phyloP scores from a whole-genome alignment of 2,888 invertebrate species.

The Eupithecia tripunctaria region DNA sequence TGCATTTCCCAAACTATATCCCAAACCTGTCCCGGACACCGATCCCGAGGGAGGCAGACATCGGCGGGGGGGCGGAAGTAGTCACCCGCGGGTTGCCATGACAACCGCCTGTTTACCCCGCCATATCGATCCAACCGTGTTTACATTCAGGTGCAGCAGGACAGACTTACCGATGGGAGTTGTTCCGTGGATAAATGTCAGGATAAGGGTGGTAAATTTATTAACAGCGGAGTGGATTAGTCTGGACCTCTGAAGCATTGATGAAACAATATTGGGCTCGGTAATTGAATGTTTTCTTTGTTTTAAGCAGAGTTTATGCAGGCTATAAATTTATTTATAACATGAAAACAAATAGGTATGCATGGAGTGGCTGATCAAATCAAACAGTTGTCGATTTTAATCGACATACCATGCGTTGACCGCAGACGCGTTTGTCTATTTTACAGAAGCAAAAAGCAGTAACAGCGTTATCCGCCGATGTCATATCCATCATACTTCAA shows the following conservation, averaged over 20 bases:
- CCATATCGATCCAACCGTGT: constrained; percentile 78
- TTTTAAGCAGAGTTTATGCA: background rate
- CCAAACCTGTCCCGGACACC: constrained; percentile 60
- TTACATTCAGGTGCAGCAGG: constrained; percentile 63
- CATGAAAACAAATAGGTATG: background rate
- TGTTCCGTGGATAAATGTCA: background rate
- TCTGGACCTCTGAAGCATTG: background rate
- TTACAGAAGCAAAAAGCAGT: background rate
- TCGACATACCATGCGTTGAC: background rate
- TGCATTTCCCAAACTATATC: constrained; percentile 36
- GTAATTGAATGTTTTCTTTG: background rate
- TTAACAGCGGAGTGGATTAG: constrained; percentile 6
- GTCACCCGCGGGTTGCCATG: constrained; percentile 75
- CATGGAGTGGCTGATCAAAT: background rate
- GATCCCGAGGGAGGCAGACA: constrained; percentile 52
- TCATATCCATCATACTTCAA: background rate
- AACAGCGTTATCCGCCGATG: too few relatives aligned
- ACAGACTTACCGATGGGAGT: constrained; percentile 1
- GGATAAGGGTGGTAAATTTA: constrained; percentile 1
- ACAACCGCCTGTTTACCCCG: constrained; percentile 83
- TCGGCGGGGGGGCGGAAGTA: constrained; percentile 62
- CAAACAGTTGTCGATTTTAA: background rate
- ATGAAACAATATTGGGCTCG: background rate
- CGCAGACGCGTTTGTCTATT: background rate
- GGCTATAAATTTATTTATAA: background rate